A percentile compares a stretch with the other conserved stretches of the same genome.
Evolutionary conservation across 2,888 invertebrate genomes (phyloP).

Genomic region (Agrochola lychnidis): DNA sequence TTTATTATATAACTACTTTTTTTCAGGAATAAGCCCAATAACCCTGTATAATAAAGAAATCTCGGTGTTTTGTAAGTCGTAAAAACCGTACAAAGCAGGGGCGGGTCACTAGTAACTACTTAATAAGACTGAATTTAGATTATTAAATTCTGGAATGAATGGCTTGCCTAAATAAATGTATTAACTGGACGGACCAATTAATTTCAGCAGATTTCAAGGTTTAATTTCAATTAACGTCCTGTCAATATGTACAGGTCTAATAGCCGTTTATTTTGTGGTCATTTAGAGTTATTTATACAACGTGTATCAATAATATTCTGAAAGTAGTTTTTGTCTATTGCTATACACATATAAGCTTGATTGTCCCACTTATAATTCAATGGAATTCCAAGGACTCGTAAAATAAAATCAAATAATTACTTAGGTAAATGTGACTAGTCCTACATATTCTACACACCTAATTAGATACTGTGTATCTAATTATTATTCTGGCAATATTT

Average conservation of each 20-base stretch:
- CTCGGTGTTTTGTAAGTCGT: too few species aligned
- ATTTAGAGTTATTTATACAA: constrained; percentile 1
- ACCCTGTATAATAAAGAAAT: too few species aligned
- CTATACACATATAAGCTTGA: not conserved
- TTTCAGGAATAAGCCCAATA: too few species aligned
- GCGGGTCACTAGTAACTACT: not conserved
- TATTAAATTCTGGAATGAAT: not conserved
- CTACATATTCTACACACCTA: not conserved
- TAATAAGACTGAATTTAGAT: not conserved
- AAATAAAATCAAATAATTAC: not conserved
- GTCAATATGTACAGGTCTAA: constrained; percentile 1
- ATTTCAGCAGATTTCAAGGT: not conserved
- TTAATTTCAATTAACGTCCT: not conserved
- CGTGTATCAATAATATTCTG: not conserved
- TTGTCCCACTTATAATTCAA: not conserved
- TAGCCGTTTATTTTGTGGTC: constrained; percentile 6
- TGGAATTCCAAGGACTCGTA: constrained; percentile 8
- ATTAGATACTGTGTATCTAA: not conserved
- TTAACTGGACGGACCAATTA: not conserved
- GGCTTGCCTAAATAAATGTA: not conserved
- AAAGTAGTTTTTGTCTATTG: not conserved
- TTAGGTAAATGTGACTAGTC: constrained; percentile 3
- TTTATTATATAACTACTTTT: too few species aligned
- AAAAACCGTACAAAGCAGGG: too few species aligned
- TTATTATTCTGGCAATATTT: constrained; percentile 21